Base-by-base conservation (phyloP, 2,113 vertebrate genomes). In the Sarotherodon lohbergeri region DNA sequence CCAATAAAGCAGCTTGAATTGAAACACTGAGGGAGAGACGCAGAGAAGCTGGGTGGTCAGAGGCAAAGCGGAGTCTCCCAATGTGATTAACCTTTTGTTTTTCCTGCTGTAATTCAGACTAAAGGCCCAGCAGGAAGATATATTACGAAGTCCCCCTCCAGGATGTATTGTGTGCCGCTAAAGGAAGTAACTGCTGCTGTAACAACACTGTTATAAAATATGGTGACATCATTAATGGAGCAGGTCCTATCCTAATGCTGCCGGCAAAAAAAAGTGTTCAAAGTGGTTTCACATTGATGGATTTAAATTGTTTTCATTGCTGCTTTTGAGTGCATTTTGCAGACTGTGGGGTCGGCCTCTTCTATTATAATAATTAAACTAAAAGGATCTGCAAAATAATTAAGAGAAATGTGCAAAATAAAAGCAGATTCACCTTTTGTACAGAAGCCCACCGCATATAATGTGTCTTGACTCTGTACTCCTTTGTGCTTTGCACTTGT, bases 71-170 rank as follows among this genome's bases (percentile, higher is more conserved):
- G 82, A 82, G 91, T 84, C 84, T 84, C 81, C 85, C 86, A 39
- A 88, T 66, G 89, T 55, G 88, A 90, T 91, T 90, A 92, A 92
- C 89, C 92, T 89, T 92, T 94, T 94, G 89, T 91, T 90, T 86
- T 59, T 87, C 80, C 86, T 52, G 80, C 84, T 81, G 81, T 92
- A 88, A 93, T 82, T 94, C 94, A 91, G 87, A 81, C 84, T 89
- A 85, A 93, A 94, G 63, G 81, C 87, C 48, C 89, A 81, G 87
- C 82, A 27, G 93, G 88, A 90, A 87, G 90, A 92, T 80, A 36
- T 76, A 93, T 90, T 6, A 87, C 79, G 29, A 13, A 57, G 32
- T 14, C 29, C 86, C 84, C 82, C 88, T 71, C 68, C 82, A 66
- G 71, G 80, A 88, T 7, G 83, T 17, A 73, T 90, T 89, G 82